Evolutionary conservation across 2,888 invertebrate species (phyloP).

Genomic region (Abrostola tripartita): DNA sequence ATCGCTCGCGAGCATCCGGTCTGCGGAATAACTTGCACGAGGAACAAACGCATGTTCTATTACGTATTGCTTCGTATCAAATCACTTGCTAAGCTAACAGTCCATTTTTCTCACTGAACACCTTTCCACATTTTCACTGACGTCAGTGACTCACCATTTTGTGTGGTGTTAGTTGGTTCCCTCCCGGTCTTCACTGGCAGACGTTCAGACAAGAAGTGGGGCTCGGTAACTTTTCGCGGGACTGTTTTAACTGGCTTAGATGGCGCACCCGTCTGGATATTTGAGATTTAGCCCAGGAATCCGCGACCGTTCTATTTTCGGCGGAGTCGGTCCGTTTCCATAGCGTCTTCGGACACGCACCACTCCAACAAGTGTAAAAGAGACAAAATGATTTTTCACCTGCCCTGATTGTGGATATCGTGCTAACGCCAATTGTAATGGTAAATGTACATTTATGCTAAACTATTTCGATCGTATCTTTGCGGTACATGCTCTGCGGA

Average conservation of each 20-base stretch:
- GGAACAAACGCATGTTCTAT: constrained; percentile 62
- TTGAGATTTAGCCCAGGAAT: constrained; percentile 90
- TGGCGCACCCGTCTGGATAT: constrained; percentile 91
- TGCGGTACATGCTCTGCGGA: constrained; percentile 67
- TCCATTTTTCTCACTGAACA: constrained; percentile 82
- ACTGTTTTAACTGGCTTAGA: constrained; percentile 93
- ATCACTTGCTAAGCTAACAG: constrained; percentile 77
- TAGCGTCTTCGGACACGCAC: constrained; percentile 69
- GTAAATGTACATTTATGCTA: constrained; percentile 86
- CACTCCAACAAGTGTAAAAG: constrained; percentile 67
- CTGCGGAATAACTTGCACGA: constrained; percentile 78
- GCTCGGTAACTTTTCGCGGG: constrained; percentile 90
- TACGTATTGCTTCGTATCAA: constrained; percentile 54
- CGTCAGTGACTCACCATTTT: constrained; percentile 90
- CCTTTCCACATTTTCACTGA: constrained; percentile 84
- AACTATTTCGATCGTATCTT: constrained; percentile 86
- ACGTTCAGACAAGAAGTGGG: constrained; percentile 94
- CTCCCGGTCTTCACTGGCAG: constrained; percentile 92
- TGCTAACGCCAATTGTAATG: constrained; percentile 78
- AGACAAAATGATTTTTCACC: constrained; percentile 72
- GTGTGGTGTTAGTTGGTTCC: constrained; percentile 90
- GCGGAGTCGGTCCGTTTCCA: constrained; percentile 77
- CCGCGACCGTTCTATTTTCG: constrained; percentile 87
- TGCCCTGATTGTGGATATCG: constrained; percentile 61
- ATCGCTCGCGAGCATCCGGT: constrained; percentile 78